These are phyloP conservation scores for Oeneis ivallda DNA, from an alignment of 2,888 invertebrate genomes.

Conservation along the genomic window DNA sequence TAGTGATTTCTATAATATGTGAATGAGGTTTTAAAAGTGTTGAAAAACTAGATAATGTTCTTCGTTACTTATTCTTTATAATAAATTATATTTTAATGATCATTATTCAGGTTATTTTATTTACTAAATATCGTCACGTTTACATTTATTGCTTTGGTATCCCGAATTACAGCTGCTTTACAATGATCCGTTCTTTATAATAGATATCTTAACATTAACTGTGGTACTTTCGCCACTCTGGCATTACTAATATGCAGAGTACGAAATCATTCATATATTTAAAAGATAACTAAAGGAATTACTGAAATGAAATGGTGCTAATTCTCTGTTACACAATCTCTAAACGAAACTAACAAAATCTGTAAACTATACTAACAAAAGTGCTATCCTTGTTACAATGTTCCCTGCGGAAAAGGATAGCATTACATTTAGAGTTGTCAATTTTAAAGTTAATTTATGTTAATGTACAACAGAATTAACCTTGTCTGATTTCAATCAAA, in stretches of 20 bases:
- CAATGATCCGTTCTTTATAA: conserved; percentile 11
- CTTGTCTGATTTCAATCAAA: no score
- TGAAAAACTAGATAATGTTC: background rate
- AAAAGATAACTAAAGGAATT: background rate
- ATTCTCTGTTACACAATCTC: no score
- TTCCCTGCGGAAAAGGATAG: no score
- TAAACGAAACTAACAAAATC: no score
- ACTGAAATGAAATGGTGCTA: background rate
- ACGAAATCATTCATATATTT: background rate
- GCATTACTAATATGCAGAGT: background rate
- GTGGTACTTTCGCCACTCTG: background rate
- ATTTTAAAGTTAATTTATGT: no score
- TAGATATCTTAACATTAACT: background rate
- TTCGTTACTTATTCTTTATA: conserved; percentile 8
- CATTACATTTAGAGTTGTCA: no score
- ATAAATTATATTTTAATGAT: conserved; percentile 11
- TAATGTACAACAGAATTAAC: no score
- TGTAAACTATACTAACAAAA: no score
- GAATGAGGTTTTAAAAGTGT: background rate
- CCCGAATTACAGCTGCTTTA: conserved; percentile 20
- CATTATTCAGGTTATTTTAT: conserved; percentile 30
- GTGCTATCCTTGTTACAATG: no score
- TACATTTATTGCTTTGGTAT: conserved; percentile 54
- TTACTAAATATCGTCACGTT: conserved; percentile 44
- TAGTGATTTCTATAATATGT: background rate